These are phyloP conservation scores for Pampusana beccarii DNA, from an alignment of 2,113 vertebrate genomes.

Conservation along the genomic window DNA sequence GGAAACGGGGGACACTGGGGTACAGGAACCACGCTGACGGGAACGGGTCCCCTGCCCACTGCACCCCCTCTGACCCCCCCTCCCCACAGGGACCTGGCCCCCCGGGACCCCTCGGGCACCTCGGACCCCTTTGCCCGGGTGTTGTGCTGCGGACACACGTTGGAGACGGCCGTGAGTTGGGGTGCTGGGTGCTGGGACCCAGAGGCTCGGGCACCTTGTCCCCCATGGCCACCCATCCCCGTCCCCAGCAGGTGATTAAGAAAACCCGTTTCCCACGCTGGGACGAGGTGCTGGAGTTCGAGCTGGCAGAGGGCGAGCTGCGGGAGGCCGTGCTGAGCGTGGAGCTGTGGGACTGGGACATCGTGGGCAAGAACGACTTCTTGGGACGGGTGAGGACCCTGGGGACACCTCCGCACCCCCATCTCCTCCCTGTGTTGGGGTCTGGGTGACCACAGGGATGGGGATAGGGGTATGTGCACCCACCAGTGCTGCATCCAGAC, in stretches of 20 bases:
- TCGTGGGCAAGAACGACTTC: constrained; percentile 94
- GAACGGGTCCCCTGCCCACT: no score
- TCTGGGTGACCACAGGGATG: background rate
- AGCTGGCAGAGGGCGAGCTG: constrained; percentile 65
- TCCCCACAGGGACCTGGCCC: constrained; percentile 84
- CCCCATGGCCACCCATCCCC: background rate
- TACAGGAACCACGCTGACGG: rapidly evolving
- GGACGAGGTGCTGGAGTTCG: constrained; percentile 85
- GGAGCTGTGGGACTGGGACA: constrained; percentile 94
- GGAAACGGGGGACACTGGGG: rapidly evolving
- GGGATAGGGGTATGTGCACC: background rate
- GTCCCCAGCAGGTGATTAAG: constrained; percentile 82
- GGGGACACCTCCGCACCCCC: background rate
- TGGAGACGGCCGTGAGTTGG: constrained; percentile 86
- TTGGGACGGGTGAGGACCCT: constrained; percentile 81
- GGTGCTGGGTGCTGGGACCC: background rate
- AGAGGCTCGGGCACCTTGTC: rapidly evolving
- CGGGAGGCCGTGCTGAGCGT: constrained; percentile 67
- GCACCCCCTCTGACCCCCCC: background rate
- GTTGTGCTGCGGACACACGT: constrained; percentile 82
- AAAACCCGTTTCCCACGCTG: constrained; percentile 90
- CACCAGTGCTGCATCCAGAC: background rate
- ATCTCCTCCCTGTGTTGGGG: rapidly evolving
- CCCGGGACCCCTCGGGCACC: constrained; percentile 86
- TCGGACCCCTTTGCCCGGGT: constrained; percentile 89